These are phyloP conservation scores for Lordiphosa clarofinis DNA, from an alignment of 1,140 invertebrate species.

Conservation along the genomic window DNA sequence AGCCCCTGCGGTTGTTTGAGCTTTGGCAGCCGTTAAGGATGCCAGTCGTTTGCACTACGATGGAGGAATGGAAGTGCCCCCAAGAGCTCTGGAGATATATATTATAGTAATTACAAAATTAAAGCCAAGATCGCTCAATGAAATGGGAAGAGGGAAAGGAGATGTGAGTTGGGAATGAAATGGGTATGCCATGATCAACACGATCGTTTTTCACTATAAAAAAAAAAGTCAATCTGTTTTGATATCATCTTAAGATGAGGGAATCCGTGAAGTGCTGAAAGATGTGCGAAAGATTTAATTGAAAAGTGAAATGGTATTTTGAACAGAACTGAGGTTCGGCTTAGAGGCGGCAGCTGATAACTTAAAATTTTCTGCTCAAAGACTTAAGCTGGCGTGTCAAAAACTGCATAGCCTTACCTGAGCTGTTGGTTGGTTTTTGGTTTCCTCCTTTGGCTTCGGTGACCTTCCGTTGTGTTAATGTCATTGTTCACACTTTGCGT, in stretches of 20 bases:
- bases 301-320: too few species aligned
- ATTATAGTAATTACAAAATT: constrained; percentile 75
- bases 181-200: constrained; percentile 2
- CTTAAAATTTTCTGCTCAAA: too few species aligned
- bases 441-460: constrained; percentile 20
- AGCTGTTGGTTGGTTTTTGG: neutral
- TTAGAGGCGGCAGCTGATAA: too few species aligned
- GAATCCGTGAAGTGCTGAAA: too few species aligned
- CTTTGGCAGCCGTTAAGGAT: constrained; percentile 58
- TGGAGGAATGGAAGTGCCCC: constrained; percentile 35
- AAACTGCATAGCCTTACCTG: neutral
- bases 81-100: constrained; percentile 48
- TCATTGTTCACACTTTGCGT: constrained; percentile 49
- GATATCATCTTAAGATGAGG: too few species aligned
- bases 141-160: neutral
- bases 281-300: too few species aligned
- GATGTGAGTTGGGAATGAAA: neutral
- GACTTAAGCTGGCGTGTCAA: too few species aligned
- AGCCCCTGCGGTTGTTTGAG: constrained; percentile 66
- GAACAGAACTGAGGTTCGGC: too few species aligned
- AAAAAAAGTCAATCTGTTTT: too few species aligned
- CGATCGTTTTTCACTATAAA: neutral
- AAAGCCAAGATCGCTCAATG: constrained; percentile 33
- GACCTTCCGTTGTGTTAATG: constrained; percentile 33
- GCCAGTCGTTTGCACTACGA: constrained; percentile 51